Evolutionary conservation across 2,797 vertebrate genomes (phyloP), one percentile per base, ranked within the genome.

Genomic region (Pangasius macronema): DNA sequence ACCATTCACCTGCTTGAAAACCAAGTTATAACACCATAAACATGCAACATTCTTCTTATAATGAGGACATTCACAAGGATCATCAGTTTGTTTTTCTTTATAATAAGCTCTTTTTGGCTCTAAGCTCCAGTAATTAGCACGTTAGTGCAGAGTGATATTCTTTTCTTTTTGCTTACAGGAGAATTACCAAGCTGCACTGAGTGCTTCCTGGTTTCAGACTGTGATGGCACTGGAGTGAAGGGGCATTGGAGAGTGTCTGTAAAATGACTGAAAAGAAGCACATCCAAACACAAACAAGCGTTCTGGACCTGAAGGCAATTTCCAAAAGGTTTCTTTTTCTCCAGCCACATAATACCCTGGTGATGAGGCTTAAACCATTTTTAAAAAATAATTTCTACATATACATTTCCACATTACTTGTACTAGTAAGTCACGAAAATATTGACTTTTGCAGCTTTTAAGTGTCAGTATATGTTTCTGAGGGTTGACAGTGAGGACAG

Each of bases 391-490:
- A 33, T 68, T 68, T 68, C 4, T 68, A 36, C 14, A 67, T 33
- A 67, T 30, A 59, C 27, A n/a, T 20, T 30, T 49, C 42, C 4
- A 42, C 22, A 46, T 42, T 42, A 24, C 20, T 24, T 75, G 5
- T 42, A 46, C 20, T 27, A 73, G 11, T 27, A n/a, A 51, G 13
- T 8, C n/a, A 51, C 13, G 1, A 27, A 75, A 49, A 33, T 30
- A 20, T 20, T 3, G 7, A 77, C 49, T n/a, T 20, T 20, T 53
- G 14, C 75, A 51, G 51, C 42, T 88, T 88, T 83, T 81, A 84
- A 46, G 36, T 70, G 36, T 55, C 14, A 14, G 9, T 33, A 33
- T 14, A 70, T 61, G 36, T 53, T 73, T 57, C 13, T 75, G 36
- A n/a, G 68, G 13, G 2, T 9, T 73, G 68, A 49, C 42, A 16